Conservation (phyloP, 2,113 vertebrate genomes). For the Trachemys scripta region DNA sequence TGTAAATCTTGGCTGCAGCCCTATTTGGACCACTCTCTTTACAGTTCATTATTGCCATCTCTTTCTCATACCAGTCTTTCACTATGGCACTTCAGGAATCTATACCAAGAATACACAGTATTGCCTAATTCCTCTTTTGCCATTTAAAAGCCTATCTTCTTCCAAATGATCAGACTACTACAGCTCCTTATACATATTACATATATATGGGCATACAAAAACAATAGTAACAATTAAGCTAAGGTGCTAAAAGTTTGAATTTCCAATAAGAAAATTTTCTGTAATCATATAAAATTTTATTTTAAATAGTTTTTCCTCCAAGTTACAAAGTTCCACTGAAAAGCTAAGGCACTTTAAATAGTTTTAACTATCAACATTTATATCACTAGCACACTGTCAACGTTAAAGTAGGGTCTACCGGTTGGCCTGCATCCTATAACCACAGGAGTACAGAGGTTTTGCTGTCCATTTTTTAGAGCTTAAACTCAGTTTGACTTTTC, state of each 20-base stretch:
- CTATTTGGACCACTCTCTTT: not conserved
- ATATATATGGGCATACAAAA: not conserved
- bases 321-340: not conserved
- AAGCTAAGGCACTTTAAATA: not conserved
- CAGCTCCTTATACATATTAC: not conserved
- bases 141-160: not conserved
- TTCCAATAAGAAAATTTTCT: not conserved
- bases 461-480: not conserved
- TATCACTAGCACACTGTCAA: not conserved
- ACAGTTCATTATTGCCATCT: not conserved
- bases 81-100: not conserved
- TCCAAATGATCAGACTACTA: not conserved
- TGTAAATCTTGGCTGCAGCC: not conserved
- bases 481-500: not conserved
- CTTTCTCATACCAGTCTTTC: not conserved
- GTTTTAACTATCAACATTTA: not conserved
- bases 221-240: not conserved
- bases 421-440: not conserved
- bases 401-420: not conserved
- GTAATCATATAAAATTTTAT: not conserved
- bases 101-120: not conserved
- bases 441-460: not conserved
- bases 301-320: not conserved
- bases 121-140: not conserved
- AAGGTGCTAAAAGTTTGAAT: not conserved